These are phyloP conservation scores for Heliangelus exortis DNA, from an alignment of 2,797 vertebrate species.

Conservation along the genomic window DNA sequence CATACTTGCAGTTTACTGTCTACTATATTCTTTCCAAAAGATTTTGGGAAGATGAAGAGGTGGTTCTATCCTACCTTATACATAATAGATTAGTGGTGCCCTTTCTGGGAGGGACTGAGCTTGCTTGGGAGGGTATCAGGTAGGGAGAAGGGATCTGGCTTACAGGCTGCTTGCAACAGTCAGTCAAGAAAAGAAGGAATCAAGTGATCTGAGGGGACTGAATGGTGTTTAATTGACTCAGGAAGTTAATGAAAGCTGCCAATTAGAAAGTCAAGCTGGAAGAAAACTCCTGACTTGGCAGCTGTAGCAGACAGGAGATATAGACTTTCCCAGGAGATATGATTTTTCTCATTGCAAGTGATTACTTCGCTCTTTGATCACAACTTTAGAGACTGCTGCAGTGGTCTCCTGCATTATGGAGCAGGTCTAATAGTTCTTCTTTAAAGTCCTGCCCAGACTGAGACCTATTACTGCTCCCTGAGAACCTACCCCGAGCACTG, in stretches of 20 bases:
- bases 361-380: neutral
- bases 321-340: neutral
- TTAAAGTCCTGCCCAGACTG: neutral
- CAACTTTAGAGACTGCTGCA: neutral
- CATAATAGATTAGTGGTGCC: neutral
- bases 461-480: accelerated
- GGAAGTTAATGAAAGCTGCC: neutral
- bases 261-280: neutral
- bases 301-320: neutral
- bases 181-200: neutral
- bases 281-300: neutral
- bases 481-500: neutral
- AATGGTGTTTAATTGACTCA: neutral
- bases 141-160: neutral
- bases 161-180: neutral
- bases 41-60: neutral
- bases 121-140: neutral
- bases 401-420: neutral
- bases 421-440: neutral
- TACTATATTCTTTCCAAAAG: neutral
- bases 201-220: neutral
- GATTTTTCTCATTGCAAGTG: neutral
- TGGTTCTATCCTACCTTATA: neutral
- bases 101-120: neutral
- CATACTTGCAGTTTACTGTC: neutral